phyloP scores from a whole-genome alignment of 2,113 vertebrate genomes.

The Pelmatolapia mariae region DNA sequence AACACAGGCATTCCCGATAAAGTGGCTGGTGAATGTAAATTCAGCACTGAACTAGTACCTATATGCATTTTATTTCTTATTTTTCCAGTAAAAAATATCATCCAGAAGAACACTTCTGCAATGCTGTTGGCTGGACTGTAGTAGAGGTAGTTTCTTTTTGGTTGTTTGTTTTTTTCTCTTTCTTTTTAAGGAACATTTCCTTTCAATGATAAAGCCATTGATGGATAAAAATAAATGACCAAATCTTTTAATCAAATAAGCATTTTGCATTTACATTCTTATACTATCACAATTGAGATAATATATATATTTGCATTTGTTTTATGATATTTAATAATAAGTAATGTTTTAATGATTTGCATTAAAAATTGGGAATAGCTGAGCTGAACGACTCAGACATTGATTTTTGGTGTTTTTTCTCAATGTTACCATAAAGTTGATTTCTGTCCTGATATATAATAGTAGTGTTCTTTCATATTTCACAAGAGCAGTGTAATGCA shows the following conservation, averaged over 20 bases:
- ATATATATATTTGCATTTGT: neutral
- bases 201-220: neutral
- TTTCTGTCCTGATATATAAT: neutral
- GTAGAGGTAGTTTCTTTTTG: neutral
- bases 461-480: constrained; percentile 2
- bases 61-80: neutral
- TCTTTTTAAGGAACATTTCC: neutral
- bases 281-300: neutral
- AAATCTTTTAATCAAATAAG: neutral
- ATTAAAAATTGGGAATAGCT: neutral
- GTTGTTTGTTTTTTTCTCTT: neutral
- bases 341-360: neutral
- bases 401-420: neutral
- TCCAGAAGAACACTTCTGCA: neutral
- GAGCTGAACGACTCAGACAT: neutral
- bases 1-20: neutral
- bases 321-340: neutral
- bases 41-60: neutral
- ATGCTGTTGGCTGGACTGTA: neutral
- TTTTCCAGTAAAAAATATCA: neutral
- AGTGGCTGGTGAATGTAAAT: neutral
- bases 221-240: neutral
- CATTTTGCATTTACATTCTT: neutral
- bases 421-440: neutral
- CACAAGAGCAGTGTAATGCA: constrained; percentile 31